phyloP scores from a whole-genome alignment of 2,888 invertebrate genomes.

The Lasioglossum pauxillum region DNA sequence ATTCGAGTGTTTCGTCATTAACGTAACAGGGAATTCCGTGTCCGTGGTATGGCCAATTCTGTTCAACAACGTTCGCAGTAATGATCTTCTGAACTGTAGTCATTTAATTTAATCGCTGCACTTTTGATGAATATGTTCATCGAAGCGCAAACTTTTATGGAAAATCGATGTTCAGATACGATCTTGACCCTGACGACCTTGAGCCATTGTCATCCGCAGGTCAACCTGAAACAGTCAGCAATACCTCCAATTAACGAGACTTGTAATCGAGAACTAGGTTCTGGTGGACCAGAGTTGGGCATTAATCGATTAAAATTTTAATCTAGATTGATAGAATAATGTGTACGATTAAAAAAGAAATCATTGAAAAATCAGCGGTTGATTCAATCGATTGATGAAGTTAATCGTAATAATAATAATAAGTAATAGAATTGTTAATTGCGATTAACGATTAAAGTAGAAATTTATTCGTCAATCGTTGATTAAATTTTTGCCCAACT shows the following conservation, averaged over 20 bases:
- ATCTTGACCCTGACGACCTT: background rate
- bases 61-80: background rate
- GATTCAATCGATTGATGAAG: too few species aligned
- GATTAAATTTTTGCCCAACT: too few species aligned
- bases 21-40: background rate
- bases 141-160: background rate
- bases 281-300: background rate
- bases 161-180: background rate
- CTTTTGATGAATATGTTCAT: background rate
- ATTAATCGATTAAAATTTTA: too few species aligned
- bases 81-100: background rate
- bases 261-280: background rate
- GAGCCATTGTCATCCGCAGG: background rate
- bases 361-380: too few species aligned
- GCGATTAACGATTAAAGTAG: too few species aligned
- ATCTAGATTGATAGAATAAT: too few species aligned
- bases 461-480: too few species aligned
- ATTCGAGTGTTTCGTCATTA: slow-evolving; percentile 4
- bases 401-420: too few species aligned
- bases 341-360: too few species aligned
- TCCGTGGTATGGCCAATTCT: background rate
- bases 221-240: background rate
- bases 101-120: background rate
- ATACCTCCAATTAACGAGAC: background rate
- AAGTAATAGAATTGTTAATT: too few species aligned